Percentiles rank a stretch among this genome's conserved stretches.
Evolutionary conservation across 2,113 vertebrate species (phyloP).

Genomic region (Etheostoma spectabile): DNA sequence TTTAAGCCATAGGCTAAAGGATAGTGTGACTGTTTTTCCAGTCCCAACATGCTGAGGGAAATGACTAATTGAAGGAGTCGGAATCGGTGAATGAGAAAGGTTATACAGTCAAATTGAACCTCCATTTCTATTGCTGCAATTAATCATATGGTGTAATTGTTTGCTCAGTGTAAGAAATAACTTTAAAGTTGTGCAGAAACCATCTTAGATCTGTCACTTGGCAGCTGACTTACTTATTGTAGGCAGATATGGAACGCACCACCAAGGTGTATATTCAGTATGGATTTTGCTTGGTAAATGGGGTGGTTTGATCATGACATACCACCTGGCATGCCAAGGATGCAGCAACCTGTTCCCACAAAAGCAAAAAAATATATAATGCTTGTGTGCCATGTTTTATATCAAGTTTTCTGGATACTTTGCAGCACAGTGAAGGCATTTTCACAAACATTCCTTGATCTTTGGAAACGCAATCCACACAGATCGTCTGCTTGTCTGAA

Average conservation of each 20-base stretch:
- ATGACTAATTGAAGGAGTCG: slow-evolving; percentile 41
- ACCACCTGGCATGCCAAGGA: slow-evolving; percentile 1
- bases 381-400: neutral
- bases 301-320: slow-evolving; percentile 2
- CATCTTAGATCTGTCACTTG: slow-evolving; percentile 46
- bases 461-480: neutral
- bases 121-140: slow-evolving; percentile 66
- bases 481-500: neutral
- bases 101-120: slow-evolving; percentile 57
- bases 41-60: slow-evolving; percentile 45
- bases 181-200: slow-evolving; percentile 38
- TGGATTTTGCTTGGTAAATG: slow-evolving; percentile 59
- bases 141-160: slow-evolving; percentile 70
- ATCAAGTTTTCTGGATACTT: neutral
- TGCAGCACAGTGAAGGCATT: neutral
- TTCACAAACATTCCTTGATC: neutral
- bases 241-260: slow-evolving; percentile 36
- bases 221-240: slow-evolving; percentile 29
- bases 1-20: slow-evolving; percentile 73
- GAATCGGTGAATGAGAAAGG: slow-evolving; percentile 42
- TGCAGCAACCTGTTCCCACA: neutral
- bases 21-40: slow-evolving; percentile 74
- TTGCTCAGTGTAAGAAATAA: slow-evolving; percentile 53
- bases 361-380: neutral
- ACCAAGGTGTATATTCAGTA: slow-evolving; percentile 28